phyloP scores from a whole-genome alignment of 37 sponge, comb jelly and placozoan genomes.

The Mnemiopsis leidyi region DNA sequence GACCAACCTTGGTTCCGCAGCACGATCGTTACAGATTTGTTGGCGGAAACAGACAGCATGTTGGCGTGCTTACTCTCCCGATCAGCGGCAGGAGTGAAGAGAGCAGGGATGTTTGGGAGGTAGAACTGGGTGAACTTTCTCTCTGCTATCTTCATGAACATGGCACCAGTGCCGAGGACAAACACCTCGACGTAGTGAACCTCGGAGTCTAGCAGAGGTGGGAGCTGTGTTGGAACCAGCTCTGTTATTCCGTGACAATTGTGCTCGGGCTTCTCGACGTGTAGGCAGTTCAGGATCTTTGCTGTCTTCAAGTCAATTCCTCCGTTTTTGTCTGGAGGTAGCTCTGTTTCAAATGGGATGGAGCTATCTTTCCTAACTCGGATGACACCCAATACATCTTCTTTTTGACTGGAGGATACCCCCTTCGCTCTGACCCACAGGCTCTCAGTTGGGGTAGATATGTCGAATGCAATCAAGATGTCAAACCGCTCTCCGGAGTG shows the following conservation, averaged over 20 bases:
- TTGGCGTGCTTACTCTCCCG: neutral
- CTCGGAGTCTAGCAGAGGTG: neutral
- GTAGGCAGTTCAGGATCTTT: neutral
- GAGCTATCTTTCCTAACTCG: neutral
- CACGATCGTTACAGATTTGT: neutral
- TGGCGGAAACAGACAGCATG: neutral
- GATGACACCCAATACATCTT: neutral
- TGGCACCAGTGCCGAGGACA: neutral
- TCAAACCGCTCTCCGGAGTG: neutral
- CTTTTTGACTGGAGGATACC: neutral
- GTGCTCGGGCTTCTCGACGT: neutral
- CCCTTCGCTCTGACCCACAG: neutral
- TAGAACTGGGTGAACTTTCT: neutral
- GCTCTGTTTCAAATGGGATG: neutral
- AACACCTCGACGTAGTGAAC: neutral
- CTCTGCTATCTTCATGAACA: neutral
- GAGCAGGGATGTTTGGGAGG: neutral
- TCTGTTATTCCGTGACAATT: neutral
- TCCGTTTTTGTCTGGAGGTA: neutral
- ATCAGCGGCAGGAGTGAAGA: neutral
- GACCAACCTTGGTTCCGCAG: neutral
- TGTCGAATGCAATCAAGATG: neutral
- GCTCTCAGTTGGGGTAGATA: neutral
- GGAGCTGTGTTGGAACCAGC: neutral
- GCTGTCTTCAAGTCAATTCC: neutral